Evolutionary conservation across 2,888 invertebrate genomes (phyloP).

Genomic region (Meiosimyza platycephala): DNA sequence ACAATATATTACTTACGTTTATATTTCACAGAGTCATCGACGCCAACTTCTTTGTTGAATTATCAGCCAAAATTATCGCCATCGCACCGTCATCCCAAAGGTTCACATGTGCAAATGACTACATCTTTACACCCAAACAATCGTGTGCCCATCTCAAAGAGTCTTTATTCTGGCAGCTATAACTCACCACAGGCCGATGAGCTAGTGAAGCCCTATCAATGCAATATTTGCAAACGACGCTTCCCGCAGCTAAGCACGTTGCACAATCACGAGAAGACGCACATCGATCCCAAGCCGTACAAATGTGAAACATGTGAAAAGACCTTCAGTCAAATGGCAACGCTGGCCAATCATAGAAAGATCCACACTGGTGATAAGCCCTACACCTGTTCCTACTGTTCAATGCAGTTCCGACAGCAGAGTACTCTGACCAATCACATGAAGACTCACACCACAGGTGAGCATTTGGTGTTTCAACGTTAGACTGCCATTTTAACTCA

Average conservation of each 20-base stretch:
- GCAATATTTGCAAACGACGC: constrained; percentile 61
- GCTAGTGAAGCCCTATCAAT: constrained; percentile 61
- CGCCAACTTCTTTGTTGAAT: constrained; percentile 58
- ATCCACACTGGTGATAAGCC: constrained; percentile 63
- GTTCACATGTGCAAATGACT: constrained; percentile 56
- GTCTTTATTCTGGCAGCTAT: constrained; percentile 61
- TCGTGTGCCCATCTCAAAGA: constrained; percentile 62
- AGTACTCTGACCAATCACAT: constrained; percentile 63
- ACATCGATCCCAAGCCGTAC: constrained; percentile 63
- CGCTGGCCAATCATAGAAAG: constrained; percentile 62
- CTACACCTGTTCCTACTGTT: constrained; percentile 62
- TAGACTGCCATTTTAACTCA: constrained; percentile 60
- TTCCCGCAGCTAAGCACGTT: constrained; percentile 62
- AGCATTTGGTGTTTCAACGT: constrained; percentile 58
- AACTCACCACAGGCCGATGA: constrained; percentile 63
- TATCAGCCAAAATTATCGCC: constrained; percentile 56
- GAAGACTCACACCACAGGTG: constrained; percentile 60
- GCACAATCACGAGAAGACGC: constrained; percentile 63
- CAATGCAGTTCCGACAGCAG: constrained; percentile 64
- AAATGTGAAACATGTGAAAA: constrained; percentile 63
- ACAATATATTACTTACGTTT: not conserved
- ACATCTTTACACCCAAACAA: constrained; percentile 52
- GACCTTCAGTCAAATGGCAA: constrained; percentile 62
- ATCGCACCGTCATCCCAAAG: constrained; percentile 48
- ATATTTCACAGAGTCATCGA: constrained; percentile 54